Base-by-base conservation (phyloP, 2,888 invertebrate genomes). In the Hecatera dysodea region DNA sequence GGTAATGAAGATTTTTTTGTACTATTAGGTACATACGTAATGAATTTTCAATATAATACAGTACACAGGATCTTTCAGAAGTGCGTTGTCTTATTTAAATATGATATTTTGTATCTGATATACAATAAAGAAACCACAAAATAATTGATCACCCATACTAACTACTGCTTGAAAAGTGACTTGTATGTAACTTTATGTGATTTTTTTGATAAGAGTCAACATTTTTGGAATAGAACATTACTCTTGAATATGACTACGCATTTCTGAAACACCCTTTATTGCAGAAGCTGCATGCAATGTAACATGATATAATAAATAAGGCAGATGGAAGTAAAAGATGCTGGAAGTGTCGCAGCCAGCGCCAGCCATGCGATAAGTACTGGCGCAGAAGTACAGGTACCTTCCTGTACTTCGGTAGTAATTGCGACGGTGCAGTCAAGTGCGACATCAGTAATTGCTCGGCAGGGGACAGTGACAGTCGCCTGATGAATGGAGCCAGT, bases 391-490 rank as follows among this genome's bases (percentile, higher is more conserved):
- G 72, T 83, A 75, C 84, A 82, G 82, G 86, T 86, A 87, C 88
- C 86, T 87, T n/a, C n/a, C n/a, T n/a, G n/a, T n/a, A n/a, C n/a
- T n/a, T n/a, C n/a, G 87, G 88, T 86, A 86, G 91, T 92, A 92
- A 91, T 93, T 92, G 92, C 89, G 87, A 86, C 87, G 86, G 89
- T 88, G 91, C 93, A 93, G 88, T 88, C 88, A 90, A 91, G 90
- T 94, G 93, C 90, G 90, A 94, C 93, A 93, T 93, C 93, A 92
- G 93, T 94, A 94, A 95, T 95, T 95, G 94, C 92, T 92, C 90
- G 90, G 89, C 90, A 88, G 89, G 90, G 90, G 90, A 90, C 92
- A 92, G 89, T 90, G 93, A 91, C 93, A 92, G 89, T 89, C 87
- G 90, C 89, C 93, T 94, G 94, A 94, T 94, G 93, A 94, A 94